Base-by-base conservation (phyloP, 2,113 vertebrate species). In the Xyliphius kryptos region DNA sequence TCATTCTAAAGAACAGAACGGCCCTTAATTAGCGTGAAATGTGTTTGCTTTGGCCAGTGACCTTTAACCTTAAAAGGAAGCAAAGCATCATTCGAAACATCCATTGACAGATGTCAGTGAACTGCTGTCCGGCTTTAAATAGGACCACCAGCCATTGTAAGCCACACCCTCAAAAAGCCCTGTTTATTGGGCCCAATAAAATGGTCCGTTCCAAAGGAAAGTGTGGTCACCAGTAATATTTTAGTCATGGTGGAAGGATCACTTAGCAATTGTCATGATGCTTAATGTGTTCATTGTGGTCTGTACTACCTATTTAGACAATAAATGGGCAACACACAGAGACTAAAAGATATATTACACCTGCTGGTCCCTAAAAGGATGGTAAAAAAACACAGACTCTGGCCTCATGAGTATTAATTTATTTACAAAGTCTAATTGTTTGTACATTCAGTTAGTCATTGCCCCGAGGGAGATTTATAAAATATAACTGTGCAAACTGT, bases 101-200 rank as follows among this genome's bases (percentile, higher is more conserved):
- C 79, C 84, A 85, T 84, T 59, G 61, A 86, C 82, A 71, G 72
- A 87, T 83, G 90, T 87, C 90, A 94, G 93, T 92, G 90, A 92
- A 81, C 84, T 87, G 61, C 92, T 94, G 91, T 91, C 91, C 88
- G 81, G 81, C 85, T 81, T 79, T 73, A 78, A 81, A 77, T 77
- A 77, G 80, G 79, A 54, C 0, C 67, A 69, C 76, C 77, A 81
- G 72, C 69, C 3, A 81, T 77, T 70, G 67, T 47, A 62, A 50
- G 73, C 72, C 79, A 81, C 83, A 84, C 79, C 86, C 83, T 85
- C 82, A 75, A 71, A 79, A 78, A 85, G 82, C 82, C 69, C 72
- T 77, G 80, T 88, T 89, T 81, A 88, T 81, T 74, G 79, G 7
- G 58, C 74, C 81, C 85, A 84, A 84, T 90, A 88, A 91, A 90